A percentile compares a stretch with the other conserved stretches of the same genome.
Conservation (phyloP, 2,888 invertebrate genomes). For the Ceriagrion tenellum region DNA sequence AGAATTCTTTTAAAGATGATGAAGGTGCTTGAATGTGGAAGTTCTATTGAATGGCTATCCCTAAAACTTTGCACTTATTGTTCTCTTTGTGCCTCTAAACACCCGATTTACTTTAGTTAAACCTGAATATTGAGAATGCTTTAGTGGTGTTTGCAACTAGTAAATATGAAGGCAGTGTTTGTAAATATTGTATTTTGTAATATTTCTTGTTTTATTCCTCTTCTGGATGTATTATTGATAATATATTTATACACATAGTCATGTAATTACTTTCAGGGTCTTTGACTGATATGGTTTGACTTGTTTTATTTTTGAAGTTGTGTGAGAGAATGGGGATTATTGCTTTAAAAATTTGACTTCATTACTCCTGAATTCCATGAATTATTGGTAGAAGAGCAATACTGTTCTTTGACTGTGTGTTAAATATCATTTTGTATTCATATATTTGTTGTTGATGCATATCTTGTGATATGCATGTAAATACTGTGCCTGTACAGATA, state of each 20-base stretch:
- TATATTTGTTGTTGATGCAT: conserved; percentile 49
- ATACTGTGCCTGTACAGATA: conserved; percentile 63
- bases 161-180: conserved; percentile 58
- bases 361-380: conserved; percentile 1
- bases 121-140: conserved; percentile 55
- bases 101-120: conserved; percentile 54
- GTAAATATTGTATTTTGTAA: conserved; percentile 62
- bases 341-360: background rate
- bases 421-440: conserved; percentile 64
- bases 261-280: conserved; percentile 50
- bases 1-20: conserved; percentile 36
- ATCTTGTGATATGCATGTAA: conserved; percentile 52
- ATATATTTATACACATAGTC: conserved; percentile 61
- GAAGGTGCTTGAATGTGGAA: conserved; percentile 46
- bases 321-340: conserved; percentile 13
- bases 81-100: conserved; percentile 49
- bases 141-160: conserved; percentile 66
- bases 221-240: conserved; percentile 54
- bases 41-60: conserved; percentile 41
- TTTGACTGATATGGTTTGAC: conserved; percentile 4
- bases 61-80: conserved; percentile 27
- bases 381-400: conserved; percentile 50
- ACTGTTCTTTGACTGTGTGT: conserved; percentile 54
- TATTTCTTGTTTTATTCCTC: conserved; percentile 55
- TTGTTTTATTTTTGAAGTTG: conserved; percentile 4